A percentile compares a stretch with the other conserved stretches of the same genome.
Conservation (phyloP, 2,113 vertebrate species). For the Malurus elegans region DNA sequence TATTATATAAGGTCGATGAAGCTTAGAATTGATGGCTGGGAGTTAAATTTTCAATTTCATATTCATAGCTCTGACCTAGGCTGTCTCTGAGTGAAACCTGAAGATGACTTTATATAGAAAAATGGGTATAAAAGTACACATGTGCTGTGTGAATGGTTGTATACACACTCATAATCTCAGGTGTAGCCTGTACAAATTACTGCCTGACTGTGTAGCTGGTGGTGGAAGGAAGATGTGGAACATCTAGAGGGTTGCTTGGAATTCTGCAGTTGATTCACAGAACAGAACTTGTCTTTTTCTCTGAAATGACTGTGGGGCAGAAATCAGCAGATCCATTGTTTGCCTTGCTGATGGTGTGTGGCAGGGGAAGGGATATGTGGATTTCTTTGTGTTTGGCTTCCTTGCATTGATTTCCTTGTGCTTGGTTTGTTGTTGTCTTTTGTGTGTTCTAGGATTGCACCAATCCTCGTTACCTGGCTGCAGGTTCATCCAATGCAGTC, state of each 20-base stretch:
- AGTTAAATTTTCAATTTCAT: not conserved
- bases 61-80: not conserved
- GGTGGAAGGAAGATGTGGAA: not conserved
- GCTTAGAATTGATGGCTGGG: not conserved
- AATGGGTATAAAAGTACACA: not conserved
- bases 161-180: not conserved
- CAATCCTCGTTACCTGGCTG: conserved; percentile 89
- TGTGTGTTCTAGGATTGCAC: conserved; percentile 87
- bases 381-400: not conserved
- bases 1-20: not conserved
- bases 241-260: accelerated
- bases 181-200: not conserved
- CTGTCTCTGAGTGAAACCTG: not conserved
- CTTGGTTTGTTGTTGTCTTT: not conserved
- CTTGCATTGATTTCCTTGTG: not conserved
- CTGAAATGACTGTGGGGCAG: not conserved
- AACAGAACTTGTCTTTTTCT: not conserved
- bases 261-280: not conserved
- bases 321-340: not conserved
- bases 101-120: not conserved
- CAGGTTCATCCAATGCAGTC: conserved; percentile 95
- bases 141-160: not conserved
- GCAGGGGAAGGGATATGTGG: not conserved
- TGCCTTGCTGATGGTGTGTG: not conserved
- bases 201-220: not conserved